Evolutionary conservation across 1,140 invertebrate genomes (phyloP).

Genomic region (Oscheius sp.): DNA sequence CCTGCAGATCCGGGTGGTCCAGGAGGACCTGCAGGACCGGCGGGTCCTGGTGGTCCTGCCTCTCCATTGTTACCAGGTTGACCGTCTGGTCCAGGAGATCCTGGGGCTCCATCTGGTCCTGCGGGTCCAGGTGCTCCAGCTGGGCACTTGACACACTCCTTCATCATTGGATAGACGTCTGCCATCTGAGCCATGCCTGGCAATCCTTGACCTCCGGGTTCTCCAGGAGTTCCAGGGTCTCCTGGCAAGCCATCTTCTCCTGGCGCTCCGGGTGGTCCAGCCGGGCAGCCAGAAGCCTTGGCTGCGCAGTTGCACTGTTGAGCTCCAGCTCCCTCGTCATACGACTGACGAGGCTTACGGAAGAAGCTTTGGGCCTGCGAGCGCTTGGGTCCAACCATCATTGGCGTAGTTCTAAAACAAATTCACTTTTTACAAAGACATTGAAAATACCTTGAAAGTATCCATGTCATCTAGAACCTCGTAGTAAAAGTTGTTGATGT

Average conservation of each 20-base stretch:
- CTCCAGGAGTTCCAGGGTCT: conserved; percentile 69
- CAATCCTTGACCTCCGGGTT: conserved; percentile 71
- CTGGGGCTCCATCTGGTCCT: conserved; percentile 27
- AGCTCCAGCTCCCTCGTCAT: neutral
- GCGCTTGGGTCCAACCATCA: neutral
- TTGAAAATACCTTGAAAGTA: neutral
- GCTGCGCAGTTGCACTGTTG: conserved; percentile 19
- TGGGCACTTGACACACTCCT: conserved; percentile 32
- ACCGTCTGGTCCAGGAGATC: conserved; percentile 32
- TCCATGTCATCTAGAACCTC: conserved; percentile 6
- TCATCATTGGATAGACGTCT: conserved; percentile 18
- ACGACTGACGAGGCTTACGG: neutral
- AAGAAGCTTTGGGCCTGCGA: neutral
- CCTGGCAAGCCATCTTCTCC: conserved; percentile 71
- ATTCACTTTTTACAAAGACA: neutral
- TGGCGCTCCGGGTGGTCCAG: conserved; percentile 68
- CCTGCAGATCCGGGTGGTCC: conserved; percentile 28
- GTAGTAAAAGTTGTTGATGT: conserved; percentile 7
- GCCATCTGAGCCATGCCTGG: conserved; percentile 6
- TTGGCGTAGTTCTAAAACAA: neutral
- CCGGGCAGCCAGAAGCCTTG: conserved; percentile 63
- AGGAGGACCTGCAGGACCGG: conserved; percentile 25
- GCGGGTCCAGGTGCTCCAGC: conserved; percentile 28
- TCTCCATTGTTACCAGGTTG: conserved; percentile 8
- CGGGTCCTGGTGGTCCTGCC: neutral